Base-by-base conservation (phyloP, 2,113 vertebrate genomes). In the Microtus ochrogaster region DNA sequence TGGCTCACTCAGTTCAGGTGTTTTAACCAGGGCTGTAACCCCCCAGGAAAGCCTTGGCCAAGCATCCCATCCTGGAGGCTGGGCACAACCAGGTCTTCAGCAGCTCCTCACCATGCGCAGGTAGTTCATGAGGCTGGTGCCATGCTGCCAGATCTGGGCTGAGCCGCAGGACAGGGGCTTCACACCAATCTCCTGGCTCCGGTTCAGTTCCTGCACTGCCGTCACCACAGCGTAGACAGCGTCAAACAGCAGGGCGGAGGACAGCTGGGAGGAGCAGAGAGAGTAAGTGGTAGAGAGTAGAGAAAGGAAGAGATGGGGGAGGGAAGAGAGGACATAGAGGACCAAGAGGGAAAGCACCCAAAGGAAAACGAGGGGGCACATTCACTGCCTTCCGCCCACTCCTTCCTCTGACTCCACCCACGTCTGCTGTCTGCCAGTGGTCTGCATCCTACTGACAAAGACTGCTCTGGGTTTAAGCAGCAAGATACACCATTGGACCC, bases 61-160 rank as follows among this genome's bases (percentile, higher is more conserved):
- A 9, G 33, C 21, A 7, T 5, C 24, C 41, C 39, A 1, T 7
- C 22, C 28, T 2, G 1, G 14, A 7, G 24, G 24, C 52, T 33
- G 21, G 41, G 41, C 3, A 0, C 1, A 0, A 33, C 22, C 61
- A 6, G 65, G 86, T 94, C 61, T 63, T 63, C 97, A 90, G 97
- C 81, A 41, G 44, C 96, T 96, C 77, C 99, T 99, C 98, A 99
- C 99, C 99, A 99, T 99, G 98, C 99, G 99, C 97, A 99, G 99
- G 98, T 99, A 99, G 98, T 99, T 99, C 99, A 99, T 99, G 95
- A 99, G 99, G 98, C 99, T 99, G 98, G 99, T 99, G 93, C 99
- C 99, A 0, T 99, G 99, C 97, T 99, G 99, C 99, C 99, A 99
- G 98, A 99, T 99, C 98, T 99, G 99, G 17, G 99, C 99, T 0